phyloP scores from a whole-genome alignment of 1,140 invertebrate species.

The Drosophila pachea region DNA sequence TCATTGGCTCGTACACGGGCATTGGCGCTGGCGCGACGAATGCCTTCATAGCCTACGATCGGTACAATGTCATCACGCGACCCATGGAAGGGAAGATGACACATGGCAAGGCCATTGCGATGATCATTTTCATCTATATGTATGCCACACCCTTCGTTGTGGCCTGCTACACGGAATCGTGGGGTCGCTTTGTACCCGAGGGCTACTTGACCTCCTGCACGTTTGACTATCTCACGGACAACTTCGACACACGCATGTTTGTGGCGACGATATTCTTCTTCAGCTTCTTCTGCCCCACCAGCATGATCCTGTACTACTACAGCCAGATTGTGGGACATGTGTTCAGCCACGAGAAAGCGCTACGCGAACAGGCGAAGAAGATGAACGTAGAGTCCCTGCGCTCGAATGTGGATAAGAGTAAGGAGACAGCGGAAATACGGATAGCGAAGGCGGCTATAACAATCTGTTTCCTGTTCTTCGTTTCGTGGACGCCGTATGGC shows the following conservation, averaged over 20 bases:
- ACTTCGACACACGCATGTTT: slow-evolving; percentile 86
- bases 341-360: slow-evolving; percentile 89
- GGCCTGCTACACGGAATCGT: slow-evolving; percentile 87
- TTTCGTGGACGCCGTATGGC: slow-evolving; percentile 91
- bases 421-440: slow-evolving; percentile 88
- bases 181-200: slow-evolving; percentile 91
- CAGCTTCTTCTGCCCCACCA: slow-evolving; percentile 89
- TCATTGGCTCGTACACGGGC: slow-evolving; percentile 90
- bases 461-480: slow-evolving; percentile 89
- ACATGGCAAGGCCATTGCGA: slow-evolving; percentile 86
- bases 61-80: slow-evolving; percentile 88
- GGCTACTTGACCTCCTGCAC: slow-evolving; percentile 90
- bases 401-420: slow-evolving; percentile 84
- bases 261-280: slow-evolving; percentile 87
- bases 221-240: slow-evolving; percentile 90
- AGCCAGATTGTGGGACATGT: slow-evolving; percentile 92
- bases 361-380: slow-evolving; percentile 91
- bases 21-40: slow-evolving; percentile 90
- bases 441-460: slow-evolving; percentile 93
- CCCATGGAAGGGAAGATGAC: slow-evolving; percentile 90
- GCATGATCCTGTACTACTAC: slow-evolving; percentile 90
- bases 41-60: slow-evolving; percentile 79
- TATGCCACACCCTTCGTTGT: slow-evolving; percentile 90
- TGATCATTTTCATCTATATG: slow-evolving; percentile 86
- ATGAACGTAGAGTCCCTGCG: slow-evolving; percentile 94